A percentile compares a stretch with the other conserved stretches of the same genome.
Evolutionary conservation across 1,140 invertebrate species (phyloP).

Genomic region (Drosophila orena): DNA sequence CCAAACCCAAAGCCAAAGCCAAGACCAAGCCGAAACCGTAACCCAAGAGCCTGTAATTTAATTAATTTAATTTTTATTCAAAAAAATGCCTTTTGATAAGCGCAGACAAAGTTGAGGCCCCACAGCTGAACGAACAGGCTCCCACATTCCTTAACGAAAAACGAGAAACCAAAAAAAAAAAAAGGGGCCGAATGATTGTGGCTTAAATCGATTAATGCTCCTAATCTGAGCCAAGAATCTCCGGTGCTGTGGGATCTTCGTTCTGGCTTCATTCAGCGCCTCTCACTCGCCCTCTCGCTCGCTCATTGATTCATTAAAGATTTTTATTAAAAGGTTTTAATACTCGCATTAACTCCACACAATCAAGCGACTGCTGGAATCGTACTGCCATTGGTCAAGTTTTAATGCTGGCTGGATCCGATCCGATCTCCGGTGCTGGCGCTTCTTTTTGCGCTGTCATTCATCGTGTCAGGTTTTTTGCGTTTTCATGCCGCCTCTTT

Average conservation of each 20-base stretch:
- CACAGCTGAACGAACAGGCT: slow-evolving; percentile 46
- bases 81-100: slow-evolving; percentile 81
- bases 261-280: slow-evolving; percentile 51
- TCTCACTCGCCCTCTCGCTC: slow-evolving; percentile 19
- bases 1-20: neutral
- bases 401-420: slow-evolving; percentile 71
- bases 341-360: slow-evolving; percentile 84
- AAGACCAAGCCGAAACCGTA: slow-evolving; percentile 19
- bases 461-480: slow-evolving; percentile 83
- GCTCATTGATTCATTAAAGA: slow-evolving; percentile 83
- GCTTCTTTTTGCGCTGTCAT: slow-evolving; percentile 84
- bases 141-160: slow-evolving; percentile 72
- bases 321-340: slow-evolving; percentile 84
- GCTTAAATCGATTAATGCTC: slow-evolving; percentile 84
- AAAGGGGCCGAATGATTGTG: slow-evolving; percentile 65
- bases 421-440: slow-evolving; percentile 55
- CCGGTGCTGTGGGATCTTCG: slow-evolving; percentile 32
- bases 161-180: slow-evolving; percentile 17
- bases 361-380: slow-evolving; percentile 29
- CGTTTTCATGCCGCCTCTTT: slow-evolving; percentile 80
- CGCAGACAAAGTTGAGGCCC: slow-evolving; percentile 59
- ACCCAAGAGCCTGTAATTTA: slow-evolving; percentile 74
- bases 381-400: slow-evolving; percentile 56
- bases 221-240: slow-evolving; percentile 77
- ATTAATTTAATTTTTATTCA: slow-evolving; percentile 84